Conservation (phyloP, 1,140 invertebrate species). For the Venustaconcha ellipsiformis region DNA sequence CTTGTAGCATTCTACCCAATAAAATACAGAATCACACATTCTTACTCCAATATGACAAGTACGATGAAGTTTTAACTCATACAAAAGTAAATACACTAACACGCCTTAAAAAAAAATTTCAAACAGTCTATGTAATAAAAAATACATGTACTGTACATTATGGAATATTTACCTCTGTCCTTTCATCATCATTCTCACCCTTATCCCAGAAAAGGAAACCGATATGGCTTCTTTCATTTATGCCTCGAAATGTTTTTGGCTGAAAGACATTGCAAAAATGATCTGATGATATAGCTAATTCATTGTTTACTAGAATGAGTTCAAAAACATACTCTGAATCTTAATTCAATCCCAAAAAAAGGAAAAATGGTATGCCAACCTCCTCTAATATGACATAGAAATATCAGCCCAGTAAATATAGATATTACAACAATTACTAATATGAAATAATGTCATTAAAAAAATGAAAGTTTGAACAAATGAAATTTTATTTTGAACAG, state of each 20-base stretch:
- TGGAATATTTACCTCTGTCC: conserved; percentile 50
- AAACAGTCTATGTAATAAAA: not conserved
- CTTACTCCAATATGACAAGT: not conserved
- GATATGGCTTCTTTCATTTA: conserved; percentile 78
- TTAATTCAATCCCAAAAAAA: not conserved
- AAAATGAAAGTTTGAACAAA: too few relatives aligned
- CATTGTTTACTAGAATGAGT: not conserved
- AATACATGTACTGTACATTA: too few relatives aligned
- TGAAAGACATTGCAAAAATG: conserved; percentile 57
- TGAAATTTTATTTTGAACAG: too few relatives aligned
- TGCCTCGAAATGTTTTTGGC: conserved; percentile 82
- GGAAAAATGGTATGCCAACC: not conserved
- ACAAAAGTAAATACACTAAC: not conserved
- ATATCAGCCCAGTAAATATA: not conserved
- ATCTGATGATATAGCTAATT: not conserved
- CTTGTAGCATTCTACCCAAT: too few relatives aligned
- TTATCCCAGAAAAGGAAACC: conserved; percentile 70
- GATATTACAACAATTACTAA: too few relatives aligned
- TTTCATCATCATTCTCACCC: conserved; percentile 50
- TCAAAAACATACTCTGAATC: not conserved
- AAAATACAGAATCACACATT: too few relatives aligned
- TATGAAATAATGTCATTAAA: too few relatives aligned
- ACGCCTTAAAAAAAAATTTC: not conserved
- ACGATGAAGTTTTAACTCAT: not conserved
- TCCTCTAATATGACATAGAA: too few relatives aligned